Evolutionary conservation across 2,797 vertebrate species (phyloP).

Genomic region (Takifugu ocellatus): DNA sequence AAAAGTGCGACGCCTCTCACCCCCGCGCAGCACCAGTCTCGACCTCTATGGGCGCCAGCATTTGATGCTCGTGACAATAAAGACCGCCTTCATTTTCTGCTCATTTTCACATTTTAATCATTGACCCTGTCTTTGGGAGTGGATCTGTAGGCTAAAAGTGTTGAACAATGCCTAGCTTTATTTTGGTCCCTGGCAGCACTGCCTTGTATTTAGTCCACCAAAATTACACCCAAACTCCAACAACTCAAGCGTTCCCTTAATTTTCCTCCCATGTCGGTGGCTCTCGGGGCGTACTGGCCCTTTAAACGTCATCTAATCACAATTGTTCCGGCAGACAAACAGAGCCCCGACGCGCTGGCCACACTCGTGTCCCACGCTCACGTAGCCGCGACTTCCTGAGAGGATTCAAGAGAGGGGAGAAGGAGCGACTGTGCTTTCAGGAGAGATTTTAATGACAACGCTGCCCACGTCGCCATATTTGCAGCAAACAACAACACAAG

Average conservation of each 20-base stretch:
- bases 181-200: no score
- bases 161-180: no score
- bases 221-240: neutral
- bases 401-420: conserved; percentile 31
- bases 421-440: conserved; percentile 68
- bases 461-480: conserved; percentile 35
- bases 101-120: no score
- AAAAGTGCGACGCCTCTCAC: no score
- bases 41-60: no score
- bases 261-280: neutral
- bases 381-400: conserved; percentile 63
- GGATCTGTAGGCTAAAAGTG: no score
- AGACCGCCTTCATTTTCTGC: no score
- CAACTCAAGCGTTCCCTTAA: neutral
- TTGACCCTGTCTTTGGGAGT: no score
- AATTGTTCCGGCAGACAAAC: conserved; percentile 30
- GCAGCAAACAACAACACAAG: conserved; percentile 66
- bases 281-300: neutral
- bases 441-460: conserved; percentile 51
- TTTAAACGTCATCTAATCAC: conserved; percentile 15
- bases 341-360: conserved; percentile 15
- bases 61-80: no score
- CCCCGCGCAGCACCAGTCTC: no score
- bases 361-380: conserved; percentile 8
- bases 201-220: no score